phyloP scores from a whole-genome alignment of 1,140 invertebrate species.

The Globodera ellingtonae region DNA sequence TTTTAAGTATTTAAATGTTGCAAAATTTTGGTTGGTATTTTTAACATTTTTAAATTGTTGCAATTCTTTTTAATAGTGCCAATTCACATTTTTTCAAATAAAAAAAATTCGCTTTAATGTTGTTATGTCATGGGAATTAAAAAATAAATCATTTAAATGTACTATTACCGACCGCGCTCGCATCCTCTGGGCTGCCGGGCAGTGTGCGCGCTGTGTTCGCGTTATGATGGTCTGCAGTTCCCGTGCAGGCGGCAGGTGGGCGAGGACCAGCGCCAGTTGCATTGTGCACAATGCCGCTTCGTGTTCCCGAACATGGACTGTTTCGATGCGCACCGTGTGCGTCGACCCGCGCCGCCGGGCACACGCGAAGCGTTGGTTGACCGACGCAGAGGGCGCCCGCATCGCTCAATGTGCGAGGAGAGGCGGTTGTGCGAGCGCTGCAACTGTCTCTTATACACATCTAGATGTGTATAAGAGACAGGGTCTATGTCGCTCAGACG shows the following conservation, averaged over 20 bases:
- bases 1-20: no score
- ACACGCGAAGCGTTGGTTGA: not conserved
- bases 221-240: not conserved
- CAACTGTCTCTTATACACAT: no score
- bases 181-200: not conserved
- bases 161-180: not conserved
- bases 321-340: not conserved
- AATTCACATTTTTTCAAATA: no score
- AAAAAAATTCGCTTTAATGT: no score
- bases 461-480: no score
- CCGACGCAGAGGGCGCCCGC: not conserved
- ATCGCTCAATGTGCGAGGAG: constrained; percentile 6
- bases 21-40: no score
- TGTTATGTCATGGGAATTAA: no score
- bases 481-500: no score
- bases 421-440: not conserved
- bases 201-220: not conserved
- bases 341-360: not conserved
- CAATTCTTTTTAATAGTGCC: no score
- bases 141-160: no score
- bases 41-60: no score
- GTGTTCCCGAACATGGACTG: constrained; percentile 4
- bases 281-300: not conserved
- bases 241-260: no score
- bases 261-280: not conserved